Evolutionary conservation across 1,140 invertebrate genomes (phyloP).

Genomic region (Rhysida immarginata): DNA sequence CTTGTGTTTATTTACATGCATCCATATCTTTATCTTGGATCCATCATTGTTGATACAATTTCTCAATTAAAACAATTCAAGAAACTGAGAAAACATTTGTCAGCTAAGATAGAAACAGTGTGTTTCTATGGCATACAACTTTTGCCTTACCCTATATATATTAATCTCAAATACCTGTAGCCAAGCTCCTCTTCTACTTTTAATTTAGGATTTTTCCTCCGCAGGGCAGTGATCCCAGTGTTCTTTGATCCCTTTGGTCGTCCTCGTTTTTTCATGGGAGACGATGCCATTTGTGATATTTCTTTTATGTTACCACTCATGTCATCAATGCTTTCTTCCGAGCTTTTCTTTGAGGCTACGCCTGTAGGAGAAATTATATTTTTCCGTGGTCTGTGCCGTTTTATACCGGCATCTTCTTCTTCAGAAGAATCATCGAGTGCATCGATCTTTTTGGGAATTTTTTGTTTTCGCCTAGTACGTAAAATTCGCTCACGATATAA

Average conservation of each 20-base stretch:
- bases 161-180: no score
- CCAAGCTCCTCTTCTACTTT: slow-evolving; percentile 15
- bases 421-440: not conserved
- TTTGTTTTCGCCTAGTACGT: not conserved
- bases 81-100: not conserved
- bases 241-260: slow-evolving; percentile 14
- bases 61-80: not conserved
- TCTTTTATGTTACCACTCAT: slow-evolving; percentile 6
- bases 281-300: slow-evolving; percentile 11
- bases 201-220: slow-evolving; percentile 14
- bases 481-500: not conserved
- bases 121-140: no score
- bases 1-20: no score
- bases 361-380: not conserved
- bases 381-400: not conserved
- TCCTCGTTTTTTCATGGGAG: slow-evolving; percentile 11
- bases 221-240: slow-evolving; percentile 11
- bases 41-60: not conserved
- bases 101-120: no score
- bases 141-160: no score
- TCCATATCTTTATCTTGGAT: not conserved
- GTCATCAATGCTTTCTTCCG: slow-evolving; percentile 9
- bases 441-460: slow-evolving; percentile 3
- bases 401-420: slow-evolving; percentile 2
- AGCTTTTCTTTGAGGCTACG: not conserved